phyloP scores from a whole-genome alignment of 2,113 vertebrate genomes.

The Smithornis capensis region DNA sequence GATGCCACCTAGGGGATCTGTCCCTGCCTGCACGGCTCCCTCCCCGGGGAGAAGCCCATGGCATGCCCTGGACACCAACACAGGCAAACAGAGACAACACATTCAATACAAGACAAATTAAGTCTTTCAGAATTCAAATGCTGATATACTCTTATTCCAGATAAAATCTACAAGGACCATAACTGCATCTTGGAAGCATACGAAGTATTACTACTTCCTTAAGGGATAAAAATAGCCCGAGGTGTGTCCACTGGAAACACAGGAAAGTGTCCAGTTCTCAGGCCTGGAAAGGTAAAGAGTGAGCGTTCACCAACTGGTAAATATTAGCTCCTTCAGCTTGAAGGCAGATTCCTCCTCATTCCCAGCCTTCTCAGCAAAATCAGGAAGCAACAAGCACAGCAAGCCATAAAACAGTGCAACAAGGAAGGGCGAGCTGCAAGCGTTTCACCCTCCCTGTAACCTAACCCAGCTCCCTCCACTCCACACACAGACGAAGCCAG shows the following conservation, averaged over 20 bases:
- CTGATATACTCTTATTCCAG: neutral
- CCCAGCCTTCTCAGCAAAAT: neutral
- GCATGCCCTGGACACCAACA: neutral
- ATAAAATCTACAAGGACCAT: neutral
- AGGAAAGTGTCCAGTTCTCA: neutral
- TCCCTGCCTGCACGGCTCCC: conserved; percentile 3
- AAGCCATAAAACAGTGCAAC: neutral
- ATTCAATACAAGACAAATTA: neutral
- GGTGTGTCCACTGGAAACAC: neutral
- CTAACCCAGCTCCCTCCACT: neutral
- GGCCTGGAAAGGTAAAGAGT: neutral
- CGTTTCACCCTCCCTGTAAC: neutral
- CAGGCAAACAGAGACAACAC: neutral
- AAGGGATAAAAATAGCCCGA: neutral
- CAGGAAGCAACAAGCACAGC: neutral
- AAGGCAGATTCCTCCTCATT: neutral
- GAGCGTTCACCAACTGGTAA: neutral
- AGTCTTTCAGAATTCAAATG: neutral
- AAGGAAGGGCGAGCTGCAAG: neutral
- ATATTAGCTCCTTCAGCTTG: neutral
- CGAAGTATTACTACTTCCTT: neutral
- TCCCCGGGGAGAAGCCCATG: neutral
- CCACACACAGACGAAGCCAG: neutral
- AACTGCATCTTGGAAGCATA: neutral
- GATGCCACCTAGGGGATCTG: conserved; percentile 54